phyloP scores from a whole-genome alignment of 2,797 vertebrate species.

The Enteromius trimaculatus region DNA sequence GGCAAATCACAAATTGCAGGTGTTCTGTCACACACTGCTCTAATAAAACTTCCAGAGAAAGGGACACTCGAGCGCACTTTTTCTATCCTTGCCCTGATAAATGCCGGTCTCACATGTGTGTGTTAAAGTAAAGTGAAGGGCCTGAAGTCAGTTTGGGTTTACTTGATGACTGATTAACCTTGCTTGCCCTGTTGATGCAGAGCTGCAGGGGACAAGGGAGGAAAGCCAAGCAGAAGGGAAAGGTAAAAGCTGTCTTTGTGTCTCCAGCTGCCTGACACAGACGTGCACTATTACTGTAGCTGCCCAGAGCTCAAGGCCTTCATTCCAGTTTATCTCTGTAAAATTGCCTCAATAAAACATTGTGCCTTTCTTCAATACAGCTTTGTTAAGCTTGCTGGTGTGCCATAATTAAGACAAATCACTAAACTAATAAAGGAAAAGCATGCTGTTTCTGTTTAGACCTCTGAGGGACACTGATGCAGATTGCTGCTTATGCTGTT shows the following conservation, averaged over 20 bases:
- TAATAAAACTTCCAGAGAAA: constrained; percentile 60
- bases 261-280: constrained; percentile 47
- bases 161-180: constrained; percentile 64
- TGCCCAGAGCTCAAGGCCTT: constrained; percentile 40
- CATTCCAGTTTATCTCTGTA: constrained; percentile 31
- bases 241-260: constrained; percentile 60
- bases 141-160: constrained; percentile 48
- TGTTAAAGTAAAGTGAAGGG: constrained; percentile 29
- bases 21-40: constrained; percentile 58
- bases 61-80: constrained; percentile 38
- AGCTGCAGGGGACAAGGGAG: constrained; percentile 42
- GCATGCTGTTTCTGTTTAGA: constrained; percentile 30
- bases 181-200: constrained; percentile 54
- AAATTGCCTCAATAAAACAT: constrained; percentile 57
- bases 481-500: constrained; percentile 2
- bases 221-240: constrained; percentile 42
- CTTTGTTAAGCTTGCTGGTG: constrained; percentile 45
- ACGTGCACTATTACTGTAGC: constrained; percentile 31
- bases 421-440: constrained; percentile 46
- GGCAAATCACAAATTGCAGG: constrained; percentile 58
- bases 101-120: constrained; percentile 21
- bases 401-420: constrained; percentile 56
- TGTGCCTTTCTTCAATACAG: constrained; percentile 54
- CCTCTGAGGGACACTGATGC: constrained; percentile 1
- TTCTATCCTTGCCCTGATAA: constrained; percentile 42